phyloP scores from a whole-genome alignment of 2,888 invertebrate species.

The Hybos culiciformis region DNA sequence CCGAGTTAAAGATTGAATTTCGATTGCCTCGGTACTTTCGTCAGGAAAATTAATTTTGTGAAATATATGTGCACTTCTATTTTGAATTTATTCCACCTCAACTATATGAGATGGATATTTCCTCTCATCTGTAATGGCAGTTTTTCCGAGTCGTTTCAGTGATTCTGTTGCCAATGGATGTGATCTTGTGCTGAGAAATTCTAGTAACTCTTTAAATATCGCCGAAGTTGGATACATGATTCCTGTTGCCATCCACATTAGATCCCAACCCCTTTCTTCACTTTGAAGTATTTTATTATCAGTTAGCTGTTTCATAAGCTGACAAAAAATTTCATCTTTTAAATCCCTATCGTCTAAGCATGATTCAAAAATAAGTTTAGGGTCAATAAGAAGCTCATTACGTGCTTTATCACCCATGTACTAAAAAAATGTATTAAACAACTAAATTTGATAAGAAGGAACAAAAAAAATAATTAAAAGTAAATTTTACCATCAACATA shows the following conservation, averaged over 20 bases:
- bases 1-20: conserved; percentile 83
- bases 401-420: conserved; percentile 88
- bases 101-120: conserved; percentile 81
- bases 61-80: conserved; percentile 84
- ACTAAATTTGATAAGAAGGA: neutral
- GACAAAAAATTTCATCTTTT: conserved; percentile 85
- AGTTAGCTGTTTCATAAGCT: conserved; percentile 87
- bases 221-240: conserved; percentile 66
- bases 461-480: neutral
- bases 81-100: conserved; percentile 91
- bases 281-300: conserved; percentile 68
- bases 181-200: conserved; percentile 59
- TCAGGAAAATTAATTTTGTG: conserved; percentile 95
- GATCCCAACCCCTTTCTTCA: conserved; percentile 88
- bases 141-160: conserved; percentile 64
- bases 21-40: conserved; percentile 86
- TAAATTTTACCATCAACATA: conserved; percentile 50
- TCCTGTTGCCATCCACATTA: conserved; percentile 83
- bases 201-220: conserved; percentile 60
- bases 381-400: conserved; percentile 60
- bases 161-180: conserved; percentile 71
- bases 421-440: conserved; percentile 22
- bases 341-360: conserved; percentile 61
- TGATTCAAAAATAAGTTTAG: conserved; percentile 74
- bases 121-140: conserved; percentile 57